Base-by-base conservation (phyloP, 1,140 invertebrate species). In the Amphibalanus amphitrite region DNA sequence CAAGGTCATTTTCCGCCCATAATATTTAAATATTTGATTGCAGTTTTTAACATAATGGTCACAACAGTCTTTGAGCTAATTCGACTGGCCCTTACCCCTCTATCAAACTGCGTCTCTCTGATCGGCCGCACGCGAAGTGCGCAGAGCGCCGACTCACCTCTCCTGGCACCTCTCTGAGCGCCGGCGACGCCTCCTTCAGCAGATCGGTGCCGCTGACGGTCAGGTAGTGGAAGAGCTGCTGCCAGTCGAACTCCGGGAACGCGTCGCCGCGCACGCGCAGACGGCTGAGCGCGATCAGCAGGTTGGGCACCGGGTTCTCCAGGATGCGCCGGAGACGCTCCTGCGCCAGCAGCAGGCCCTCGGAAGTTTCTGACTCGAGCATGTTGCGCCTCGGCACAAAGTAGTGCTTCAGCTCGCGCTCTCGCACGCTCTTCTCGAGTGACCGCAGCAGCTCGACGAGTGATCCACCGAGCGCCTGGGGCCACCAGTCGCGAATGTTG, bases 341-440 rank as follows among this genome's bases (percentile, higher is more conserved):
- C 77, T 89, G 88, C 25, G 87, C 81, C 71, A 83, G 82, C 38
- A 85, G 76, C 0, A 90, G 75, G 59, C 87, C 82, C 10, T 85
- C 84, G 69, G 82, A 82, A 0, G 87, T 85, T 69, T 89, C 85
- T 69, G 84, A 86, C 76, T 87, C 85, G 72, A 90, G 86, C 29
- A 90, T 80, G 80, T 92, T 90, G 72, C 86, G 86, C 29, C 82
- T 82, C 69, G 82, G 82, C 29, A 91, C 83, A 76, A 91, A 91
- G 77, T 88, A 92, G 76, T 90, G 87, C 15, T 82, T 84, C 72
- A 91, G 80, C 38, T 79, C 80, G 10, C 84, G 82, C 0, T 82
- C 77, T 72, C 83, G 84, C 10, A 86, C 79, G 13, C 75, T 75
- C 0, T 78, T 72, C 67, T 82, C 83, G 0, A 86, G 74, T 0